A percentile compares a stretch with the other conserved stretches of the same genome.
These are phyloP conservation scores for Fregetta grallaria DNA, from an alignment of 2,113 vertebrate genomes.

Conservation along the genomic window DNA sequence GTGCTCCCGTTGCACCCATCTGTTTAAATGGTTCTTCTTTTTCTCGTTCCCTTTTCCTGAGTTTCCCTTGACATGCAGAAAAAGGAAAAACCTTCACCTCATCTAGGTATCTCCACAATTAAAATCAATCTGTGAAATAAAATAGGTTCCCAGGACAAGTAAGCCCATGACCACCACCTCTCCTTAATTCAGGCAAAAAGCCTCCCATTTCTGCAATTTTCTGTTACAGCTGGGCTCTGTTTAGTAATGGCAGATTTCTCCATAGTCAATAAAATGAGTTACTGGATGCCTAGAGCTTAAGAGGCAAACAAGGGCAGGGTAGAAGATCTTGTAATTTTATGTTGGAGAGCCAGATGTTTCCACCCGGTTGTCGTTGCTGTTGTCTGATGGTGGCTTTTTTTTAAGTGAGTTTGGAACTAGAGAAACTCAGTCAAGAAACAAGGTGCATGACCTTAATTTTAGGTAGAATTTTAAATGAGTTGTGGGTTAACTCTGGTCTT, in stretches of 20 bases:
- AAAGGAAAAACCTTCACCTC: background rate
- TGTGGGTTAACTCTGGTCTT: background rate
- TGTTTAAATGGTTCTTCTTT: slow-evolving; percentile 4
- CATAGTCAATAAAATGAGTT: background rate
- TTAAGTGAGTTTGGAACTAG: background rate
- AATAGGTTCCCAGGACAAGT: background rate
- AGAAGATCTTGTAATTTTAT: background rate
- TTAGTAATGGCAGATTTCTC: background rate
- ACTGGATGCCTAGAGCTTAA: background rate
- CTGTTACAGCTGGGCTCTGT: background rate
- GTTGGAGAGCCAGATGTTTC: background rate
- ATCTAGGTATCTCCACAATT: background rate
- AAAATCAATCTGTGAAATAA: background rate
- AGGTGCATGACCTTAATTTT: background rate
- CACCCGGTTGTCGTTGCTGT: background rate
- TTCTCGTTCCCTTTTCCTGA: background rate
- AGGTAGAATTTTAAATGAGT: background rate
- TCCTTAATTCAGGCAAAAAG: background rate
- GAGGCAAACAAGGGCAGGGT: background rate
- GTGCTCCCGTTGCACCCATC: background rate
- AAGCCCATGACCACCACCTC: background rate
- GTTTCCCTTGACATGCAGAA: background rate
- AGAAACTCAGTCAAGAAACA: background rate
- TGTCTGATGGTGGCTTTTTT: background rate
- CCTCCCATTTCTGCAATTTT: background rate